phyloP scores from a whole-genome alignment of 2,113 vertebrate species.

The Sterna hirundo region DNA sequence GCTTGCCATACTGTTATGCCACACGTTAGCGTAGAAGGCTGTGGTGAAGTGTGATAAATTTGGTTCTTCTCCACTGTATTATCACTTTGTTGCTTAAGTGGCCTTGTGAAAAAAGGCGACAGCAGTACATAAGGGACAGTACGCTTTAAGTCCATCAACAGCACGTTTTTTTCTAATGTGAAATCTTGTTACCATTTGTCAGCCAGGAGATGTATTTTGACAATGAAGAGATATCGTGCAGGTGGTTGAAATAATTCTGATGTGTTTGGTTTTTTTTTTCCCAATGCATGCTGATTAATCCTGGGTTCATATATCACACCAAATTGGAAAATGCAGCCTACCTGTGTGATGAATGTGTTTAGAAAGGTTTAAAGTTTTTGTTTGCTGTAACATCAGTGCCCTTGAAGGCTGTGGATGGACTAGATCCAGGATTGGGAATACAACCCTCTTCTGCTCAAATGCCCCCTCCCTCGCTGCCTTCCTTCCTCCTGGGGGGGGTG shows the following conservation, averaged over 20 bases:
- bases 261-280: not conserved
- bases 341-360: not conserved
- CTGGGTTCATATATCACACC: not conserved
- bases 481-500: not conserved
- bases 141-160: not conserved
- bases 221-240: not conserved
- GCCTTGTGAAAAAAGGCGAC: not conserved
- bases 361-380: slow-evolving; percentile 1
- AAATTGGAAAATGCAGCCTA: slow-evolving; percentile 8
- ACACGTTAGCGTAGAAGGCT: not conserved
- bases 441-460: not conserved
- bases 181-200: slow-evolving; percentile 3
- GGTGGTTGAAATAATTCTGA: slow-evolving; percentile 34
- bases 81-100: slow-evolving; percentile 16
- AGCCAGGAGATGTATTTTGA: slow-evolving; percentile 3
- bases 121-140: not conserved
- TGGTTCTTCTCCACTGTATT: not conserved
- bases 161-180: not conserved
- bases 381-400: not conserved
- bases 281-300: slow-evolving; percentile 16
- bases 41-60: slow-evolving; percentile 33
- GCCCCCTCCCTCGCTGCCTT: not conserved
- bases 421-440: not conserved
- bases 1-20: not conserved
- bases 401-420: not conserved